Base-by-base conservation (phyloP, 2,113 vertebrate species). In the Misgurnus mizolepis region DNA sequence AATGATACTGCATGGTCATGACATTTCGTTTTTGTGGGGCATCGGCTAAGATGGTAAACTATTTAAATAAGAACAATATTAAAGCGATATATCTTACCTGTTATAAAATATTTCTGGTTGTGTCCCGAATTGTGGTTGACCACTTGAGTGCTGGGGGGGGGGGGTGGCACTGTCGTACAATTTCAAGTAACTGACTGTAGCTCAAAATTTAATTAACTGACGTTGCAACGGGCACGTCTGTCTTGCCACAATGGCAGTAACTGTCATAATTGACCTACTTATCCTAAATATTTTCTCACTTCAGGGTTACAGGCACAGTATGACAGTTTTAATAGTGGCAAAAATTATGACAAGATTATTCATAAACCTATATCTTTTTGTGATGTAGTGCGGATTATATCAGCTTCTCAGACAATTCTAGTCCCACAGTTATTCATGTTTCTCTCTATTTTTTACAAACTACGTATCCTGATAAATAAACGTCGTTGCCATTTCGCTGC, bases 221-320 rank as follows among this genome's bases (percentile, higher is more conserved):
- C 79, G 62, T 40, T 64, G 67, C 55, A 78, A 81, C 83, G 78
- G 82, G 69, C 74, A 84, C 62, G 80, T 84, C 77, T 80, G 84
- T 76, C 55, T 14, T 43, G 22, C 40, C 17, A 85, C 80, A 82
- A 82, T 79, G 78, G 67, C 72, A 77, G 60, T 79, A 80, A 82
- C 83, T 85, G 80, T 77, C 77, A 55, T 81, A 80, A 76, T 64
- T 85, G 84, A 85, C 84, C 84, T 82, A 85, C 61, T 82, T 85
- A 77, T 41, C 65, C 22, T 27, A 39, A 50, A 45, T 49, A 62
- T 67, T 79, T 50, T 68, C 64, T 75, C 74, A 76, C 47, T 66
- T 77, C 49, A 49, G 22, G 50, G 7, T 56, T 15, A 81, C 43
- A 49, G 22, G 45, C 79, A 74, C 66, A 69, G 45, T 60, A 43